A percentile compares a stretch with the other conserved stretches of the same genome.
Evolutionary conservation across 1,140 invertebrate genomes (phyloP).

Genomic region (Panagrolaimus sp.): DNA sequence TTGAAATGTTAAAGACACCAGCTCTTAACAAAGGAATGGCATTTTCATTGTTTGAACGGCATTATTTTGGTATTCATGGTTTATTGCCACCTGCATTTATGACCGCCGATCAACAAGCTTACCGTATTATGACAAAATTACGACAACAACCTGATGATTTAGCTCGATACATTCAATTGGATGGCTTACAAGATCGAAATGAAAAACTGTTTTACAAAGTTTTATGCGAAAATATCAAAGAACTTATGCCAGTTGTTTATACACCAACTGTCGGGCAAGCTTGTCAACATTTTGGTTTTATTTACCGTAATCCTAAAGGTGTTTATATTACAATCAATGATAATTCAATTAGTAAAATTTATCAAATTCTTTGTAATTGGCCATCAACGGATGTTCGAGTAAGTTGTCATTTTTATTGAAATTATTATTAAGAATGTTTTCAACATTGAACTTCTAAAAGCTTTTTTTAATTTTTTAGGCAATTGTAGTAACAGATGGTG

Average conservation of each 20-base stretch:
- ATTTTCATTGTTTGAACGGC: conserved; percentile 81
- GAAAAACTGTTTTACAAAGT: conserved; percentile 90
- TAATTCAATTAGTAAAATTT: conserved; percentile 70
- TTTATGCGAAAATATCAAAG: conserved; percentile 81
- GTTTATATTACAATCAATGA: conserved; percentile 94
- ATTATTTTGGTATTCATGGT: conserved; percentile 85
- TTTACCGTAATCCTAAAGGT: conserved; percentile 83
- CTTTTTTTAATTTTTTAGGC: conserved; percentile 66
- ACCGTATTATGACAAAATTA: conserved; percentile 78
- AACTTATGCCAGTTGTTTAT: conserved; percentile 86
- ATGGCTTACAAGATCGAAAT: conserved; percentile 73
- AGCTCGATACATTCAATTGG: conserved; percentile 77
- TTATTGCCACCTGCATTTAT: conserved; percentile 83
- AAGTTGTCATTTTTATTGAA: conserved; percentile 58
- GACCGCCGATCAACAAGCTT: conserved; percentile 81
- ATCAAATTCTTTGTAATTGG: conserved; percentile 68
- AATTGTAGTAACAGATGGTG: conserved; percentile 89
- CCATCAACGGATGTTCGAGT: conserved; percentile 78
- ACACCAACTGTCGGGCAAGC: conserved; percentile 93
- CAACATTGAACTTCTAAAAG: too few relatives aligned
- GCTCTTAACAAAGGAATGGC: conserved; percentile 69
- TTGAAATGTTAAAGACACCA: conserved; percentile 56
- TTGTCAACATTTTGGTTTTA: conserved; percentile 90
- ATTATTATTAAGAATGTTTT: too few relatives aligned
- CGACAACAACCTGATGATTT: conserved; percentile 78